phyloP scores from a whole-genome alignment of 2,113 vertebrate species.

The Anarrhichthys ocellatus region DNA sequence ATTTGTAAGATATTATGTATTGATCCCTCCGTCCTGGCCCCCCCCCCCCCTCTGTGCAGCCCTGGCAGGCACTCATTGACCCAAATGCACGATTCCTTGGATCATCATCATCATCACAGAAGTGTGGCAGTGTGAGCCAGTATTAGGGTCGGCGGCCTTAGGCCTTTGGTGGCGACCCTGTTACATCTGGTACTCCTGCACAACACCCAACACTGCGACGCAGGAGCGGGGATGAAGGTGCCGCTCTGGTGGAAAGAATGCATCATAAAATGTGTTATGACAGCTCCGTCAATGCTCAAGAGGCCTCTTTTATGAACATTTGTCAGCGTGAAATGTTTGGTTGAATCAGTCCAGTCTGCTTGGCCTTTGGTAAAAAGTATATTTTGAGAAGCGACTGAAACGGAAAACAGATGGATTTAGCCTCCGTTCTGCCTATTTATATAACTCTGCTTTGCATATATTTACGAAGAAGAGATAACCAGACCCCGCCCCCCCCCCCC shows the following conservation, averaged over 20 bases:
- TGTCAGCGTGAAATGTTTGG: constrained; percentile 41
- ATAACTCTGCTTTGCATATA: neutral
- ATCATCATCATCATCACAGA: constrained; percentile 72
- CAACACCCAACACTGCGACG: neutral
- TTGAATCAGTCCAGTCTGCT: constrained; percentile 17
- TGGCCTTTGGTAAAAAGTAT: constrained; percentile 17
- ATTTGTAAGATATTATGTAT: constrained; percentile 90
- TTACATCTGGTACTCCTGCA: constrained; percentile 49
- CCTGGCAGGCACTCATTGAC: constrained; percentile 79
- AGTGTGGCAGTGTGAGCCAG: constrained; percentile 61
- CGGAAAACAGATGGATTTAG: constrained; percentile 13
- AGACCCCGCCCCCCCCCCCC: constrained; percentile 55
- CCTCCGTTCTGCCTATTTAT: constrained; percentile 26
- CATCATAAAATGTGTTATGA: constrained; percentile 35
- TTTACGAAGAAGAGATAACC: constrained; percentile 60
- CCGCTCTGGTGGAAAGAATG: constrained; percentile 16
- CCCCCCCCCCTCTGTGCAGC: constrained; percentile 39
- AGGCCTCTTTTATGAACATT: constrained; percentile 26
- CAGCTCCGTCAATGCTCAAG: constrained; percentile 26
- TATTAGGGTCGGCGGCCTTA: constrained; percentile 58
- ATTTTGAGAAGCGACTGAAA: constrained; percentile 19
- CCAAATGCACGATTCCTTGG: constrained; percentile 70
- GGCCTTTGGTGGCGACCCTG: constrained; percentile 46
- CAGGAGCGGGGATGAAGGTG: constrained; percentile 5
- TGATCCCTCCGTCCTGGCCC: constrained; percentile 75